Evolutionary conservation across 2,797 vertebrate species (phyloP).

Genomic region (Microtus californicus): DNA sequence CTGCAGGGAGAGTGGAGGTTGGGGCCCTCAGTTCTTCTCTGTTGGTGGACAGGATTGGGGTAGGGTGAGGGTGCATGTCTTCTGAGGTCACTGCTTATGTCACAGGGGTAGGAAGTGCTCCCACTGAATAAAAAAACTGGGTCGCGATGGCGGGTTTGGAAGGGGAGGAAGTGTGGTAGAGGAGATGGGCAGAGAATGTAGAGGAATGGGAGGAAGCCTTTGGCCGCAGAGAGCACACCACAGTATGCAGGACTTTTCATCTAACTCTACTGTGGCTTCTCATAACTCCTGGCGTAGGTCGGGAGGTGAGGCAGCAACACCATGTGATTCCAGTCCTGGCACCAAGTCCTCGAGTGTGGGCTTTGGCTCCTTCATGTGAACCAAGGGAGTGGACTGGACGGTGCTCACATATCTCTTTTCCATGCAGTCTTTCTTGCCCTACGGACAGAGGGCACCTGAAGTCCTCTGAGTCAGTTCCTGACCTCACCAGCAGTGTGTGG

Average conservation of each 20-base stretch:
- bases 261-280: neutral
- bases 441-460: neutral
- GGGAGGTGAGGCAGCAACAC: neutral
- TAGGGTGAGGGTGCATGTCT: neutral
- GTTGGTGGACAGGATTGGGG: neutral
- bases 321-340: neutral
- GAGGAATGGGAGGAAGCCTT: neutral
- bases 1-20: neutral
- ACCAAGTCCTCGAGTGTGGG: neutral
- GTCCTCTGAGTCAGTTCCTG: conserved; percentile 43
- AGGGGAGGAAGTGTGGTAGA: neutral
- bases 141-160: neutral
- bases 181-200: neutral
- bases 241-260: neutral
- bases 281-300: neutral
- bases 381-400: neutral
- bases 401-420: neutral
- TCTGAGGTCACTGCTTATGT: neutral
- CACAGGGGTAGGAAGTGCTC: neutral
- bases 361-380: neutral
- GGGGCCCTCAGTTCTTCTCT: neutral
- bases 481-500: neutral
- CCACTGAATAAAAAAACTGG: neutral
- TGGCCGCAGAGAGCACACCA: neutral
- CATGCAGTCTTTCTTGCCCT: neutral